Conservation (phyloP, 2,797 vertebrate species). For the Merluccius polli region DNA sequence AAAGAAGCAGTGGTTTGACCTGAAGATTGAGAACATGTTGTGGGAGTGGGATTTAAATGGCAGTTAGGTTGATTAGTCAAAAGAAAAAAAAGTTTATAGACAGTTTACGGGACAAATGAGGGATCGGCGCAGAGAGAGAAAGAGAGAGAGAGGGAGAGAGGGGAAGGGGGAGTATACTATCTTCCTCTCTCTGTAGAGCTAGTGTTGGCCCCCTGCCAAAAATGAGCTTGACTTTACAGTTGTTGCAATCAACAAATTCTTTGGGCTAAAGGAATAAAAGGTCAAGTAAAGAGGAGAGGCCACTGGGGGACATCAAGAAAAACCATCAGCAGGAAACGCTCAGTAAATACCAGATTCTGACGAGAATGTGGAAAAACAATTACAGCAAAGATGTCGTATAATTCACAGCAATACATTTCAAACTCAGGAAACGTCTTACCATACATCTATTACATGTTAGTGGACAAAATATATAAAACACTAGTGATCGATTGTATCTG, state of each 20-base stretch:
- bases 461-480: neutral
- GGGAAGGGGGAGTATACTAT: too few species aligned
- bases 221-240: constrained; percentile 8
- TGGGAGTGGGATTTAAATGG: too few species aligned
- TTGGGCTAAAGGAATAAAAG: constrained; percentile 3
- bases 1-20: too few species aligned
- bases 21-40: too few species aligned
- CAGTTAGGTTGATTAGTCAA: too few species aligned
- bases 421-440: constrained; percentile 39
- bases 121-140: constrained; percentile 6
- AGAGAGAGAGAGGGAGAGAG: constrained; percentile 6
- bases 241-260: neutral
- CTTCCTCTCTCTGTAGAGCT: too few species aligned
- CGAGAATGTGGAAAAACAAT: constrained; percentile 41
- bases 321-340: constrained; percentile 41
- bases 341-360: constrained; percentile 28
- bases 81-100: constrained; percentile 19
- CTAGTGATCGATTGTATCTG: neutral
- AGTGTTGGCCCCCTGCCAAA: too few species aligned
- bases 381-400: constrained; percentile 45
- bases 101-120: constrained; percentile 35
- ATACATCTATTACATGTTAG: too few species aligned
- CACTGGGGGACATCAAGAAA: constrained; percentile 42
- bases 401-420: constrained; percentile 36
- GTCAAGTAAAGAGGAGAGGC: constrained; percentile 33